Evolutionary conservation across 2,113 vertebrate genomes (phyloP), one percentile per base, ranked within the genome.

Genomic region (Erinaceus europaeus): DNA sequence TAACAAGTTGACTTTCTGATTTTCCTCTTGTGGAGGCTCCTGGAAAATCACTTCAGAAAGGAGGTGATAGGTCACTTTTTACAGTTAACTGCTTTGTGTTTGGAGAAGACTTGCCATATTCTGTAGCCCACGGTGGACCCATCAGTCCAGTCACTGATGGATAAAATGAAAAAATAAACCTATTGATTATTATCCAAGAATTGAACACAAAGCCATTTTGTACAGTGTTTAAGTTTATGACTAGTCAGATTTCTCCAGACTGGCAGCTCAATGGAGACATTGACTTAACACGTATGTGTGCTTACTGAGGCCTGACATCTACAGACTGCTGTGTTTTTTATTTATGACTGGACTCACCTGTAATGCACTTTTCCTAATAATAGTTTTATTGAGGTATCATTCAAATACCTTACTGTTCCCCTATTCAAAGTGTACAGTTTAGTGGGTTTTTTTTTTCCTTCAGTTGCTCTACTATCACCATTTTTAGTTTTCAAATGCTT

Each of bases 11-110:
- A 29, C 61, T 67, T 86, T 93, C 89, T 93, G 81, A 90, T 88
- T 94, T 93, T 93, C 89, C 94, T 91, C 27, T 93, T 6, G 2
- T 75, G n/a, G 87, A 89, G 68, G 90, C 61, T 80, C 62, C 84
- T 92, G 91, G 89, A 92, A 91, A 92, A 93, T 83, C 67, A 92
- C 68, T 91, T 79, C 84, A 90, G 67, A 59, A 69, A 83, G 79
- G 53, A 69, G 44, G 64, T 67, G 61, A 32, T 86, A 52, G 79
- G 36, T 74, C 71, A 61, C 61, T 65, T 85, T n/a, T 68, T 34
- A 73, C 69, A 73, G 84, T 69, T 86, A 88, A 75, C 40, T 59
- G 42, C 72, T 90, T 44, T 83, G 67, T 32, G 17, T 86, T 38
- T 55, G 40, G 65, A 9, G 36, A 20, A 36, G 75, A 72, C 14